Percentiles rank a stretch among this genome's conserved stretches.
These are phyloP conservation scores for Rhynchophorus ferrugineus DNA, from an alignment of 1,140 invertebrate genomes.

Conservation along the genomic window DNA sequence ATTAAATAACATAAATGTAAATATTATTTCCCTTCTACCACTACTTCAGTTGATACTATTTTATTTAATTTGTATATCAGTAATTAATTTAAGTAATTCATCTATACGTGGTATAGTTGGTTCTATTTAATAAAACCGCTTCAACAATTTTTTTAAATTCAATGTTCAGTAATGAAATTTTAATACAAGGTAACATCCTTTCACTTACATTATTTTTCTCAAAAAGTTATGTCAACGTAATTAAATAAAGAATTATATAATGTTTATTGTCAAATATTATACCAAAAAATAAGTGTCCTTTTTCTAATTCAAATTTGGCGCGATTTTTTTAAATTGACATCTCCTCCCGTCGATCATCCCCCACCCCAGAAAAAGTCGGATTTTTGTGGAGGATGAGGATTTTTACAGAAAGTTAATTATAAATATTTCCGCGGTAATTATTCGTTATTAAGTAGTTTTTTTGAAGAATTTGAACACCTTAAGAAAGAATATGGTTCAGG, in stretches of 20 bases:
- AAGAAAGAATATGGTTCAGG: slow-evolving; percentile 6
- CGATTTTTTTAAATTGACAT: slow-evolving; percentile 15
- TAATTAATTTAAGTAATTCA: no score
- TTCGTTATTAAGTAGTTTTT: slow-evolving; percentile 2
- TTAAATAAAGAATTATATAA: background rate
- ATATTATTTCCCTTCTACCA: no score
- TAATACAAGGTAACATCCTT: no score
- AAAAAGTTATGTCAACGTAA: background rate
- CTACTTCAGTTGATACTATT: no score
- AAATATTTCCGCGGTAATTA: background rate
- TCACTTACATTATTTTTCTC: no score
- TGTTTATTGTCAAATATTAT: background rate
- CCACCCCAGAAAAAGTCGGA: slow-evolving; percentile 8
- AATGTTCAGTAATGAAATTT: no score
- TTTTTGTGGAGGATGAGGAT: slow-evolving; percentile 8
- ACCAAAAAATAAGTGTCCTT: no score
- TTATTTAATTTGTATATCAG: no score
- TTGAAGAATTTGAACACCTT: background rate
- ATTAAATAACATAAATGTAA: no score
- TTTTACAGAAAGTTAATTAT: slow-evolving; percentile 5
- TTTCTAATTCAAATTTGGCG: slow-evolving; percentile 7
- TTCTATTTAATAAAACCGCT: no score
- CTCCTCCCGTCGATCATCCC: slow-evolving; percentile 1
- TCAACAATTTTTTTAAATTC: no score
- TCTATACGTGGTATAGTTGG: no score